Evolutionary conservation across 2,888 invertebrate genomes (phyloP).

Genomic region (Mycalesis mineus): DNA sequence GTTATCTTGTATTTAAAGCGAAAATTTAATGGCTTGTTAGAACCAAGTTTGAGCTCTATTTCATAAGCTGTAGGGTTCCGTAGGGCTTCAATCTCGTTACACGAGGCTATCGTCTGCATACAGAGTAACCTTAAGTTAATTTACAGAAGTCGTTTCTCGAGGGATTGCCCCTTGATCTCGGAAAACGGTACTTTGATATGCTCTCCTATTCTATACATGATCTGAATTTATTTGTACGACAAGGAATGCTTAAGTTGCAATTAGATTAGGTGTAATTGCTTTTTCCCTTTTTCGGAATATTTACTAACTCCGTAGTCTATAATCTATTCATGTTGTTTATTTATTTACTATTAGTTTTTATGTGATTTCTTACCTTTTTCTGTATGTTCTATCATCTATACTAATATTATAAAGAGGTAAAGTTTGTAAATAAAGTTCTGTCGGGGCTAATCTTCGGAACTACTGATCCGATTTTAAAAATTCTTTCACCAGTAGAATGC

Average conservation of each 20-base stretch:
- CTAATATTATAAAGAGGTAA: too few species aligned
- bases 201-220: conserved; percentile 45
- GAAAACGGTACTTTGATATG: conserved; percentile 56
- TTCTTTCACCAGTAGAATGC: too few species aligned
- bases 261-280: conserved; percentile 16
- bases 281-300: background rate
- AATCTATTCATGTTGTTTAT: too few species aligned
- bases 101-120: conserved; percentile 66
- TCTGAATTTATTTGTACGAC: conserved; percentile 45
- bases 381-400: too few species aligned
- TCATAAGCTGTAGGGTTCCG: conserved; percentile 34
- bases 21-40: conserved; percentile 19
- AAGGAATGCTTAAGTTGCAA: conserved; percentile 26
- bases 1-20: conserved; percentile 11
- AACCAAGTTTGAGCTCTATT: conserved; percentile 19
- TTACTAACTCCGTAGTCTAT: background rate
- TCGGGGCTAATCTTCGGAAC: too few species aligned
- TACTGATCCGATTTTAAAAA: too few species aligned
- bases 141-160: conserved; percentile 57
- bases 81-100: conserved; percentile 65
- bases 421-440: too few species aligned
- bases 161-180: conserved; percentile 52
- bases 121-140: conserved; percentile 71
- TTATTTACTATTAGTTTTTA: too few species aligned
- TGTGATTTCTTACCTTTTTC: too few species aligned